Evolutionary conservation across 2,113 vertebrate species (phyloP).

Genomic region (Channa argus): DNA sequence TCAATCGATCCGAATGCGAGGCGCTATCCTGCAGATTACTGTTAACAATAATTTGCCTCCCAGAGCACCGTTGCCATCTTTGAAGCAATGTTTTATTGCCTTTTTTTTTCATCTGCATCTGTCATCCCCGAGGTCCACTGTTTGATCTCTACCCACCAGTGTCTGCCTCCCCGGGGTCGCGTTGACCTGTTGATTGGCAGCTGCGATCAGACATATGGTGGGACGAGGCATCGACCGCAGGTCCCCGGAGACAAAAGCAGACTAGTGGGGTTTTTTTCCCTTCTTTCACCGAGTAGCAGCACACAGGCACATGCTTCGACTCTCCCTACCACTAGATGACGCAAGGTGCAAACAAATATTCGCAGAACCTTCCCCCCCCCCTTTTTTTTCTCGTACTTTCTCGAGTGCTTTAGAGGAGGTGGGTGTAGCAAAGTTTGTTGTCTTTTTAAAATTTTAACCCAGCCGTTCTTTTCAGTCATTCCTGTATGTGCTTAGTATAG

Average conservation of each 20-base stretch:
- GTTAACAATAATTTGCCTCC: constrained; percentile 85
- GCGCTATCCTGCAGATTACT: constrained; percentile 82
- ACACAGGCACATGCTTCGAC: background rate
- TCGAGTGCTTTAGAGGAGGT: no score
- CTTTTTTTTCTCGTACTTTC: no score
- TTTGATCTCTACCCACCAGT: constrained; percentile 82
- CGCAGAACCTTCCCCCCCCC: background rate
- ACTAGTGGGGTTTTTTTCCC: constrained; percentile 60
- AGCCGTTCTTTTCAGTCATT: background rate
- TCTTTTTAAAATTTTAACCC: background rate
- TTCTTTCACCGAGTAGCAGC: constrained; percentile 22
- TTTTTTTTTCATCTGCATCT: constrained; percentile 81
- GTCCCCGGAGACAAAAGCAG: constrained; percentile 80
- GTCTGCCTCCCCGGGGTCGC: constrained; percentile 79
- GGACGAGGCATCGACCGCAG: constrained; percentile 83
- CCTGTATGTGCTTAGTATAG: no score
- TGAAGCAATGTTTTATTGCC: constrained; percentile 83
- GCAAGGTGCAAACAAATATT: constrained; percentile 72
- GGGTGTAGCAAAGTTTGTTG: no score
- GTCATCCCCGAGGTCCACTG: constrained; percentile 80
- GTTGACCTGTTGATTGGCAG: constrained; percentile 87
- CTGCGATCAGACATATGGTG: constrained; percentile 85
- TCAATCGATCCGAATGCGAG: constrained; percentile 82
- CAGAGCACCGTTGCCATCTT: constrained; percentile 80
- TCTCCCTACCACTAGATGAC: constrained; percentile 76